phyloP scores from a whole-genome alignment of 2,888 invertebrate species.

The Calameuta pallipes region DNA sequence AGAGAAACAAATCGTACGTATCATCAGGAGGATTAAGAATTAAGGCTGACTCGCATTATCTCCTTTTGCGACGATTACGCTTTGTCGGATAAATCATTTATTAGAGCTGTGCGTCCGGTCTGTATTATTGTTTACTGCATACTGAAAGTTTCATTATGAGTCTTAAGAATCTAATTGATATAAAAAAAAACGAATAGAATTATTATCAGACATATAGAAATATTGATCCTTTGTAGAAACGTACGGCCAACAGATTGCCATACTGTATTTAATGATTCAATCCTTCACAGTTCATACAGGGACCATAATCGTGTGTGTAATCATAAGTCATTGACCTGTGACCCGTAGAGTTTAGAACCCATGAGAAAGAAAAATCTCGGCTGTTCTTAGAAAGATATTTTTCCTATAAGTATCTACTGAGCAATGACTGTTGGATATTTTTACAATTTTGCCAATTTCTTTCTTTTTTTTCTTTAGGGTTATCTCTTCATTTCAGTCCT shows the following conservation, averaged over 20 bases:
- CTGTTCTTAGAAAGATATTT: slow-evolving; percentile 3
- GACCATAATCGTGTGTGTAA: neutral
- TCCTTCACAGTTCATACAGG: neutral
- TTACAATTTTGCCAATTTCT: neutral
- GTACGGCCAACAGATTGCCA: neutral
- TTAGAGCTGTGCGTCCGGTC: neutral
- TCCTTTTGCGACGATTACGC: neutral
- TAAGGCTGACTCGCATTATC: neutral
- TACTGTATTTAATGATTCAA: neutral
- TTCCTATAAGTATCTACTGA: slow-evolving; percentile 1
- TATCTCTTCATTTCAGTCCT: slow-evolving; percentile 99
- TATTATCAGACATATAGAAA: neutral
- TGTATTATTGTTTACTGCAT: slow-evolving; percentile 17
- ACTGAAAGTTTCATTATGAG: slow-evolving; percentile 18
- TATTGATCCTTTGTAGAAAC: neutral
- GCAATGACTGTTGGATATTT: slow-evolving; percentile 9
- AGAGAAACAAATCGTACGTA: slow-evolving; percentile 97
- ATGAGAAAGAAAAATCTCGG: neutral
- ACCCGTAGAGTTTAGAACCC: neutral
- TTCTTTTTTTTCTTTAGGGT: slow-evolving; percentile 76
- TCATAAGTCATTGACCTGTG: neutral
- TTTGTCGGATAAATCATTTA: neutral
- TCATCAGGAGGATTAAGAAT: slow-evolving; percentile 5
- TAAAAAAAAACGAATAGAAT: neutral
- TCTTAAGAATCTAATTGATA: neutral